A percentile compares a stretch with the other conserved stretches of the same genome.
Conservation (phyloP, 2,113 vertebrate species). For the Epinephelus lanceolatus region DNA sequence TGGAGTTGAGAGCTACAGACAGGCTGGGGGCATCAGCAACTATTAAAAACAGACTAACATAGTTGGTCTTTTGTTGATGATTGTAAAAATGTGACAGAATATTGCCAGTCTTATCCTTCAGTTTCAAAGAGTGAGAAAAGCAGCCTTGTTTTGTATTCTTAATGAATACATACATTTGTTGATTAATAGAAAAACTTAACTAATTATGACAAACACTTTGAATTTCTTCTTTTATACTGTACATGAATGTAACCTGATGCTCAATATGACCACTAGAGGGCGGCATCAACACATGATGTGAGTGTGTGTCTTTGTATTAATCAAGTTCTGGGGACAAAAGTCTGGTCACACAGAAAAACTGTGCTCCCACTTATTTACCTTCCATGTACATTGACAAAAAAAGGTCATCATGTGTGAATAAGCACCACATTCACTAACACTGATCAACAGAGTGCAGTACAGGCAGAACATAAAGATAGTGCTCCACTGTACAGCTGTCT, state of each 20-base stretch:
- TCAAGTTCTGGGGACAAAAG: background rate
- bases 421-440: background rate
- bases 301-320: background rate
- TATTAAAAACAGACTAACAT: background rate
- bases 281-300: constrained; percentile 85
- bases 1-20: background rate
- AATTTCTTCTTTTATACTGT: background rate
- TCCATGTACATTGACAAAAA: background rate
- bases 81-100: background rate
- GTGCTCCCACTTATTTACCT: background rate
- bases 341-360: background rate
- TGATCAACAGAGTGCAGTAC: background rate
- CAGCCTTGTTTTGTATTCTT: background rate
- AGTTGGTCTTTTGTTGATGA: background rate
- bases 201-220: background rate
- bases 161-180: background rate
- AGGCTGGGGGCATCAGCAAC: background rate
- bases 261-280: constrained; percentile 71
- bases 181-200: background rate
- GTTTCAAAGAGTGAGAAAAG: background rate
- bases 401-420: background rate
- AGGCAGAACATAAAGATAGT: background rate
- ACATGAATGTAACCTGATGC: background rate
- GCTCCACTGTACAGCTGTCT: constrained; percentile 1
- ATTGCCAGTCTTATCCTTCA: background rate